These are phyloP conservation scores for Hypsopygia costalis DNA, from an alignment of 2,888 invertebrate genomes.

Conservation along the genomic window DNA sequence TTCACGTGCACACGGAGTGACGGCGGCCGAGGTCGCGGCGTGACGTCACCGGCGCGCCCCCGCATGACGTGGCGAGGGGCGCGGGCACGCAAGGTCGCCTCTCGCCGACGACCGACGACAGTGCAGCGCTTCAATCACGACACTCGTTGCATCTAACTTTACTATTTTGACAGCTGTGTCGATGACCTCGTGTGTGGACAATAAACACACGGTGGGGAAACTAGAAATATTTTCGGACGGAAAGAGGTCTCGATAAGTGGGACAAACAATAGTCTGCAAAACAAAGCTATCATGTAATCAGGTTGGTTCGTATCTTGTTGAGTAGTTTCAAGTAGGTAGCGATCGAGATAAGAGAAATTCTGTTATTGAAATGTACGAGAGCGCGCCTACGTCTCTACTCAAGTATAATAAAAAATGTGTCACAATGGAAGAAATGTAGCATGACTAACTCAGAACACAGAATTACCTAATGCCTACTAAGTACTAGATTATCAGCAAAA, in stretches of 20 bases:
- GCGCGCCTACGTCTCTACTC: no score
- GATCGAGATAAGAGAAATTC: background rate
- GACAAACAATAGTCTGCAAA: background rate
- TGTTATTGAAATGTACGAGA: no score
- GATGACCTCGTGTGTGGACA: conserved; percentile 33
- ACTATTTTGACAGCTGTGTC: conserved; percentile 51
- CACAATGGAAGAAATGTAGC: no score
- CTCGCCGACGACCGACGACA: conserved; percentile 15
- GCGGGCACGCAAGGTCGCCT: conserved; percentile 62
- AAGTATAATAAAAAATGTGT: no score
- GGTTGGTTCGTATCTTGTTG: no score
- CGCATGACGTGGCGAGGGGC: conserved; percentile 66
- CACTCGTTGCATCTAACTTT: conserved; percentile 36
- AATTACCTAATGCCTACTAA: no score
- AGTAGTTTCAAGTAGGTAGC: background rate
- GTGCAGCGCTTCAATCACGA: conserved; percentile 25
- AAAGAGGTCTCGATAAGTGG: background rate
- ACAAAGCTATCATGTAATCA: background rate
- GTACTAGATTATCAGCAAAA: no score
- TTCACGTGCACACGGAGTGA: conserved; percentile 93
- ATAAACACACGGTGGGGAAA: background rate
- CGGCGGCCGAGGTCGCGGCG: conserved; percentile 75
- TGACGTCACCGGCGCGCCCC: conserved; percentile 82
- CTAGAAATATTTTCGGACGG: background rate
- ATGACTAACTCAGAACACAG: no score